Evolutionary conservation across 2,888 invertebrate genomes (phyloP).

Genomic region (Drosophila ezoana): DNA sequence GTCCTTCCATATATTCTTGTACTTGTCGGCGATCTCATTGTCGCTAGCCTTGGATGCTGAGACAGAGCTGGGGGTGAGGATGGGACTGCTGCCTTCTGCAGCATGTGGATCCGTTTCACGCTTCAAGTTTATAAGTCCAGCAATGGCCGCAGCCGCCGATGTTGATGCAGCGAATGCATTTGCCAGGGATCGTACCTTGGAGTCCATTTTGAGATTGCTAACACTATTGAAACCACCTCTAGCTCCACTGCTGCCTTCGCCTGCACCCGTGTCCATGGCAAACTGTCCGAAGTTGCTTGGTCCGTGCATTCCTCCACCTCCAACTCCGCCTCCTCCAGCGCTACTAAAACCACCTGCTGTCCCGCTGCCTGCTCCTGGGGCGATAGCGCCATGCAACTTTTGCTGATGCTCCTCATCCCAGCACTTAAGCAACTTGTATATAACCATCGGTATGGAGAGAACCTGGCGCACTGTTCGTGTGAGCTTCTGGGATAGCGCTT

Average conservation of each 20-base stretch:
- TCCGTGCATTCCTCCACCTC: constrained; percentile 31
- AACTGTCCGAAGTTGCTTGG: constrained; percentile 45
- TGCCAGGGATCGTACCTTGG: constrained; percentile 60
- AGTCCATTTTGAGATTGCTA: constrained; percentile 69
- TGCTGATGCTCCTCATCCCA: constrained; percentile 91
- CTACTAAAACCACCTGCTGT: constrained; percentile 35
- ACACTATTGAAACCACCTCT: constrained; percentile 45
- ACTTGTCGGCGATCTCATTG: constrained; percentile 83
- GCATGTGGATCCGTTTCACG: constrained; percentile 62
- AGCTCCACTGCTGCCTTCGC: constrained; percentile 18
- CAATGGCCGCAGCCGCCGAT: constrained; percentile 72
- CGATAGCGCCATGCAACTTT: constrained; percentile 81
- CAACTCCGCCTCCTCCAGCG: constrained; percentile 29
- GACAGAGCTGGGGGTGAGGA: constrained; percentile 22
- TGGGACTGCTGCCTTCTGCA: constrained; percentile 21
- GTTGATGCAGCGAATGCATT: constrained; percentile 75
- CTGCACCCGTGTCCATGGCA: constrained; percentile 31
- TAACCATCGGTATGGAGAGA: constrained; percentile 96
- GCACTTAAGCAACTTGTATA: constrained; percentile 93
- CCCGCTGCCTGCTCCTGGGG: constrained; percentile 36
- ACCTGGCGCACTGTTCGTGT: constrained; percentile 92
- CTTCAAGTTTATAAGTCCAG: constrained; percentile 64
- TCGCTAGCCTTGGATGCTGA: constrained; percentile 60
- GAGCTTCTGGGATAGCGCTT: constrained; percentile 84
- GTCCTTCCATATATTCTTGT: constrained; percentile 84